Conservation (phyloP, 2,797 vertebrate genomes). For the Sparidentex hasta region DNA sequence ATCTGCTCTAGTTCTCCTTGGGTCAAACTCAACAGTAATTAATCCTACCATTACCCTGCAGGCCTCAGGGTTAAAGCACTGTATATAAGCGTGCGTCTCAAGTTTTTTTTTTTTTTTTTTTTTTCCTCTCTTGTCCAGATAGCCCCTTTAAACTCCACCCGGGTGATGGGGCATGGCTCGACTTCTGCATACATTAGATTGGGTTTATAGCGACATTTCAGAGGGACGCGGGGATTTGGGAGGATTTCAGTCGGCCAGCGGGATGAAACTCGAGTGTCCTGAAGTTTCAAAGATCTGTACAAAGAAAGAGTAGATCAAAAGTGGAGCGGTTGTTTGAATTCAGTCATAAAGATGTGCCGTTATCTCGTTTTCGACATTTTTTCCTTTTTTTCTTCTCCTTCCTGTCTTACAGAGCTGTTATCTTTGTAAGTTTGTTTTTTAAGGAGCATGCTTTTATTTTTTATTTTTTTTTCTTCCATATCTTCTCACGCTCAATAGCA, state of each 20-base stretch:
- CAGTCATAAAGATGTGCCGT: not conserved
- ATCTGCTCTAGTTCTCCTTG: slow-evolving; percentile 83
- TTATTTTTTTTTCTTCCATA: slow-evolving; percentile 34
- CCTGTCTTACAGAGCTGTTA: not conserved
- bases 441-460: slow-evolving; percentile 15
- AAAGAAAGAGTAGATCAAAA: slow-evolving; percentile 19
- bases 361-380: slow-evolving; percentile 8
- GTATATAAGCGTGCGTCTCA: slow-evolving; percentile 55
- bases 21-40: slow-evolving; percentile 85
- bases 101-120: slow-evolving; percentile 35
- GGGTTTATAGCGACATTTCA: slow-evolving; percentile 60
- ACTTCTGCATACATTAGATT: slow-evolving; percentile 61
- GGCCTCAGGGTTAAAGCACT: slow-evolving; percentile 64
- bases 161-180: slow-evolving; percentile 7
- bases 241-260: slow-evolving; percentile 51
- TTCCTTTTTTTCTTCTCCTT: not conserved
- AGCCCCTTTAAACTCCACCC: slow-evolving; percentile 44
- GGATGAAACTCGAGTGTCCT: slow-evolving; percentile 50
- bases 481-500: slow-evolving; percentile 51
- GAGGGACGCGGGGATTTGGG: slow-evolving; percentile 52
- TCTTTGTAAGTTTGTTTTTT: slow-evolving; percentile 17
- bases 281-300: slow-evolving; percentile 41
- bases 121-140: slow-evolving; percentile 38
- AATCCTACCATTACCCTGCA: slow-evolving; percentile 78
- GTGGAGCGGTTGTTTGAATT: slow-evolving; percentile 17